These are phyloP conservation scores for Dascillus cervinus DNA, from an alignment of 2,888 invertebrate species.

Conservation along the genomic window DNA sequence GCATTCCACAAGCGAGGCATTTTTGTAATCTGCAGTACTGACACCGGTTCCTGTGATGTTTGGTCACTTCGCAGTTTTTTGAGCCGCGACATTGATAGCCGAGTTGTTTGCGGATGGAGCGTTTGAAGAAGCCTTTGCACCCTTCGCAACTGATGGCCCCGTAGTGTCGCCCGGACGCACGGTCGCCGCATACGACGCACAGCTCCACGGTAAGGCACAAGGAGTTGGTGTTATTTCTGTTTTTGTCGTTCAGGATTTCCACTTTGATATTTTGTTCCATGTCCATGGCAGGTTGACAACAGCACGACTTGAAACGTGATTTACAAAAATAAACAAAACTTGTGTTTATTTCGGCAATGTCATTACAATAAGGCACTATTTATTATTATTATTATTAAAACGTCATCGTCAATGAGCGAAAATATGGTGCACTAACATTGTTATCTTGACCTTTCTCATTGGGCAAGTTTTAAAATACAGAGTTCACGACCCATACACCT, in stretches of 20 bases:
- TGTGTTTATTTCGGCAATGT: too few relatives aligned
- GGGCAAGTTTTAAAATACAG: too few relatives aligned
- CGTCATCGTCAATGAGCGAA: too few relatives aligned
- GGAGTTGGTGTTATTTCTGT: conserved; percentile 34
- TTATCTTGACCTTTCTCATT: too few relatives aligned
- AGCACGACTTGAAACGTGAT: too few relatives aligned
- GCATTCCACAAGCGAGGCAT: conserved; percentile 96
- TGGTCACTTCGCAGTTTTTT: conserved; percentile 96
- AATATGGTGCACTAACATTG: too few relatives aligned
- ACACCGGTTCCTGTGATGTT: conserved; percentile 96
- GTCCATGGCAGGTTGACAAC: conserved; percentile 28
- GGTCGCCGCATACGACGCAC: conserved; percentile 93
- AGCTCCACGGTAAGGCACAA: conserved; percentile 67
- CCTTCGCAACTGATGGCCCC: conserved; percentile 92
- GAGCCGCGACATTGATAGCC: conserved; percentile 95
- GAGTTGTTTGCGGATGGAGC: conserved; percentile 92
- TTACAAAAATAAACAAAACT: too few relatives aligned
- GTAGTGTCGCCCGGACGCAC: conserved; percentile 92
- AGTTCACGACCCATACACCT: too few relatives aligned
- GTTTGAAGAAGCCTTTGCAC: conserved; percentile 97
- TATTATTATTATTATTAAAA: too few relatives aligned
- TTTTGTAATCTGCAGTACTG: conserved; percentile 98
- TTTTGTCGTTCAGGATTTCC: conserved; percentile 37
- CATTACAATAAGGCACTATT: too few relatives aligned
- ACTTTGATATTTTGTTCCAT: conserved; percentile 37